Evolutionary conservation across 2,113 vertebrate genomes (phyloP), one percentile per base, ranked within the genome.

Genomic region (Pogonocichla stellata): DNA sequence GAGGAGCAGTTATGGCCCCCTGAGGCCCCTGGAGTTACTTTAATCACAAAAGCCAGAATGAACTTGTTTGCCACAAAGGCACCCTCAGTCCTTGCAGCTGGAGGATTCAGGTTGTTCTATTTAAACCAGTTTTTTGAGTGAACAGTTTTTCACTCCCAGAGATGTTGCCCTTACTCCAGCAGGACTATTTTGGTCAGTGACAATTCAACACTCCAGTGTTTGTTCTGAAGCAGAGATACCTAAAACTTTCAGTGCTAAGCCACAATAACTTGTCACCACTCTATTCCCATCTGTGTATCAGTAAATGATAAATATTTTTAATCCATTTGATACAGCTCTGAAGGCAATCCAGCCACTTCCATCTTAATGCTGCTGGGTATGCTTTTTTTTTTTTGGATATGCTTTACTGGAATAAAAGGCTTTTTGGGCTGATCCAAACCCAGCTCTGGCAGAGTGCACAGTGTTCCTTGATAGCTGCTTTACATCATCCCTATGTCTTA

Each of bases 381-480:
- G 60, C 29, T 77, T 78, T 29, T 29, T 8, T n/a, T 60, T 24
- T 19, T 78, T 24, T 13, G 17, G 31, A 57, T 43, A n/a, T 36
- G 36, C 58, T 80, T 65, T 51, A 92, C 53, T 42, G 65, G 73
- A 86, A 88, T 90, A 77, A 93, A 88, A 86, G 65, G 20, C 61
- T 86, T 89, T 93, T 88, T 92, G 88, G 80, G 45, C 61, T 79
- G 60, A 78, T 88, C 56, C 80, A 95, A 88, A 57, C 64, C 48
- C 61, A 93, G 75, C 82, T 17, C 65, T 95, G 57, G 93, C 75
- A 93, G 29, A 82, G 78, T 38, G 74, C 79, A 91, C 33, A 45
- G 69, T 86, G 92, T 88, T 96, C 90, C 94, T 86, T 96, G 92
- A 94, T 75, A 96, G 95, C 82, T 86, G 72, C 74, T 94, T 94